phyloP scores from a whole-genome alignment of 2,888 invertebrate species.

The Pristionchus mayeri region DNA sequence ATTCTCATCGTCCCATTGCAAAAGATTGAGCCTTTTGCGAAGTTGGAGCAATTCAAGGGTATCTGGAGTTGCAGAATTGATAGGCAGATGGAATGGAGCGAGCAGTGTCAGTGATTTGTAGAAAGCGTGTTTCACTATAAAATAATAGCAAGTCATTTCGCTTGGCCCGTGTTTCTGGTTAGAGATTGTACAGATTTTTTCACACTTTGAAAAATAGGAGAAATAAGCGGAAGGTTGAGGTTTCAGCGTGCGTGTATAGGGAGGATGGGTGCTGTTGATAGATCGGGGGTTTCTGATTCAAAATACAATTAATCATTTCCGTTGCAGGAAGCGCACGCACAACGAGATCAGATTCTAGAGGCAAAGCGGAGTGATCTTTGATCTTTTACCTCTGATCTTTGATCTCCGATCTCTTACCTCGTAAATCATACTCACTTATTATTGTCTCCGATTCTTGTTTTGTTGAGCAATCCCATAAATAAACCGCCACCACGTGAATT shows the following conservation, averaged over 20 bases:
- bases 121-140: too few relatives aligned
- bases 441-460: not conserved
- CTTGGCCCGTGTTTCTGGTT: too few relatives aligned
- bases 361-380: not conserved
- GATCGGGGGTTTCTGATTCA: not conserved
- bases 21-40: too few relatives aligned
- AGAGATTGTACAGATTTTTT: too few relatives aligned
- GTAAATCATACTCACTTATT: not conserved
- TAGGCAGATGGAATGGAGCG: too few relatives aligned
- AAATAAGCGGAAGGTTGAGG: too few relatives aligned
- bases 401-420: not conserved
- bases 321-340: conserved; percentile 3
- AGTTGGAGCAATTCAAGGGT: too few relatives aligned
- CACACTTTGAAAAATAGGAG: too few relatives aligned
- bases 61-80: too few relatives aligned
- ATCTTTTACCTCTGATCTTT: not conserved
- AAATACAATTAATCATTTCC: not conserved
- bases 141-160: too few relatives aligned
- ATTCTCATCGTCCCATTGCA: too few relatives aligned
- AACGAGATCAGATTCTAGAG: not conserved
- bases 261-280: not conserved
- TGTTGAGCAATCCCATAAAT: not conserved
- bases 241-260: not conserved
- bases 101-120: too few relatives aligned
- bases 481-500: not conserved